A percentile compares a stretch with the other conserved stretches of the same genome.
These are phyloP conservation scores for Megaptera novaeangliae DNA, from an alignment of 2,113 vertebrate genomes.

Conservation along the genomic window DNA sequence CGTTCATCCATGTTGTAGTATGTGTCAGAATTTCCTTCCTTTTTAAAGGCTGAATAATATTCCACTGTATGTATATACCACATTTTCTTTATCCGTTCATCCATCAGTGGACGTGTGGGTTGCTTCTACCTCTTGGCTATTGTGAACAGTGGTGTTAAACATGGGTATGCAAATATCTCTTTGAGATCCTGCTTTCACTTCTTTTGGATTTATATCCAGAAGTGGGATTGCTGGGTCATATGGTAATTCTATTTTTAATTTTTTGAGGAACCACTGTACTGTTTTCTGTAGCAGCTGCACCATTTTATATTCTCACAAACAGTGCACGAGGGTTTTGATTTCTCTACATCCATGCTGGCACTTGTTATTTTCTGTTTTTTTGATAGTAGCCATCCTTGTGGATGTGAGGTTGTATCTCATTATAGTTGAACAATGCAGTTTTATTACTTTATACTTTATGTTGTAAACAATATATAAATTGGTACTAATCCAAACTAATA, in stretches of 20 bases:
- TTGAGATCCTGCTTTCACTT: not conserved
- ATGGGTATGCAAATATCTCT: not conserved
- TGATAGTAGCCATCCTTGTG: not conserved
- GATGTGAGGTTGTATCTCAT: not conserved
- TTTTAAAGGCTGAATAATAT: not conserved
- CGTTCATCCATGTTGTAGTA: not conserved
- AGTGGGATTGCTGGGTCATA: not conserved
- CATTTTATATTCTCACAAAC: not conserved
- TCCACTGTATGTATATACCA: not conserved
- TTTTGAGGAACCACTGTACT: not conserved
- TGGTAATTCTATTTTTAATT: not conserved
- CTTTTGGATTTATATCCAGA: not conserved
- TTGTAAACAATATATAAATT: not conserved
- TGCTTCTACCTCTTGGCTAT: not conserved
- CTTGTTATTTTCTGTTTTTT: not conserved
- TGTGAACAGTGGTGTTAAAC: not conserved
- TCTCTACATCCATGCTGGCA: not conserved
- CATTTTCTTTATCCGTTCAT: not conserved
- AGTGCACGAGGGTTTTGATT: rapidly evolving
- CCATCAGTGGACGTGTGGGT: not conserved
- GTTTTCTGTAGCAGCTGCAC: not conserved
- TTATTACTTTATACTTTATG: not conserved
- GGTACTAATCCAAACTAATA: not conserved
- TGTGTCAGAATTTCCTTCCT: not conserved
- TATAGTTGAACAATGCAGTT: not conserved